phyloP scores from a whole-genome alignment of 2,113 vertebrate species.

The Toxotes jaculatrix region DNA sequence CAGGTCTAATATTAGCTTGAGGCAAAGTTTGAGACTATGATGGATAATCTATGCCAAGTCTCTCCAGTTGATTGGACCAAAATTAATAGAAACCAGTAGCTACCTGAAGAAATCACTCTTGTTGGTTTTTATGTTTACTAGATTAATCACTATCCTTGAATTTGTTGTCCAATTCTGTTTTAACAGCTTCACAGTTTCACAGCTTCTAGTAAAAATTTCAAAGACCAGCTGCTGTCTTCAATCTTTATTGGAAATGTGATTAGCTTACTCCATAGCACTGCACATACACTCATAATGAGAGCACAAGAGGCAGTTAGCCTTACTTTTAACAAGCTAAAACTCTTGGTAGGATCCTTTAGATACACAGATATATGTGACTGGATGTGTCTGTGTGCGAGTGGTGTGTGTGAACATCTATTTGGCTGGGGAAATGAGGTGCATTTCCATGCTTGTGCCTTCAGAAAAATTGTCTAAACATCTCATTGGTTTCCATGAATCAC shows the following conservation, averaged over 20 bases:
- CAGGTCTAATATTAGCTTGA: neutral
- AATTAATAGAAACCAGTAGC: neutral
- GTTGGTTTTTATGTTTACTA: too few species aligned
- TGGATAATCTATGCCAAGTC: neutral
- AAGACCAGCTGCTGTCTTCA: neutral
- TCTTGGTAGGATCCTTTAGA: neutral
- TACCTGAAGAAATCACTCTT: neutral
- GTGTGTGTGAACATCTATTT: slow-evolving; percentile 6
- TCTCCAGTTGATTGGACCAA: neutral
- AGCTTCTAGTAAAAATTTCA: neutral
- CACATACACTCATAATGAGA: neutral
- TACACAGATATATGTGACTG: slow-evolving; percentile 1
- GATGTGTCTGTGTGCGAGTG: neutral
- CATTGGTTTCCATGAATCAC: slow-evolving; percentile 10
- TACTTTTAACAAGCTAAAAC: neutral
- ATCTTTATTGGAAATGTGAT: neutral
- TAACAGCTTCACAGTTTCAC: neutral
- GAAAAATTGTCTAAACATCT: slow-evolving; percentile 3
- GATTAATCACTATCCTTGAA: neutral
- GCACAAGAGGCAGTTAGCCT: neutral
- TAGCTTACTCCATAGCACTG: neutral
- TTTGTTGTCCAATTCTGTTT: neutral
- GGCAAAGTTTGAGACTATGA: neutral
- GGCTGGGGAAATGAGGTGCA: slow-evolving; percentile 11
- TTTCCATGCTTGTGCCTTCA: neutral